Conservation (phyloP, 2,888 invertebrate species). For the Xylota sylvarum region DNA sequence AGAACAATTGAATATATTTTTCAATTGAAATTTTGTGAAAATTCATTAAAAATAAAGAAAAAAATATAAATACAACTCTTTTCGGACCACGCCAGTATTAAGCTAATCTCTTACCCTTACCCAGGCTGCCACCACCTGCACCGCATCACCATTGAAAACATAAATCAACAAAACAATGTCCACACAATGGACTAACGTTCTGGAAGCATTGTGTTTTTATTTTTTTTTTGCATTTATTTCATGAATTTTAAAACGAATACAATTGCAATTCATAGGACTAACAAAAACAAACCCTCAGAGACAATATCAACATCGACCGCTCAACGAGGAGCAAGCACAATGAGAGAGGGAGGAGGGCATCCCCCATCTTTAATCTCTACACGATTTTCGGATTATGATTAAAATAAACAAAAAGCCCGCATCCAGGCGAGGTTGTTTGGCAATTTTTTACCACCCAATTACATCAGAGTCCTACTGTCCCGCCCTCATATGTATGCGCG, state of each 20-base stretch:
- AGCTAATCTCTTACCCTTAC: slow-evolving; percentile 67
- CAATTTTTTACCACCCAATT: slow-evolving; percentile 55
- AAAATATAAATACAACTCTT: slow-evolving; percentile 27
- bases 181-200: slow-evolving; percentile 41
- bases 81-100: slow-evolving; percentile 42
- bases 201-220: slow-evolving; percentile 8
- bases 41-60: slow-evolving; percentile 41
- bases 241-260: slow-evolving; percentile 71
- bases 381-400: slow-evolving; percentile 74
- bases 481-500: neutral
- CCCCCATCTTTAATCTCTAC: slow-evolving; percentile 65
- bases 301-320: slow-evolving; percentile 50
- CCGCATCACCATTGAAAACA: slow-evolving; percentile 40
- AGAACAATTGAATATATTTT: slow-evolving; percentile 56
- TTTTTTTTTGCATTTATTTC: neutral
- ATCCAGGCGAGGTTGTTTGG: slow-evolving; percentile 25
- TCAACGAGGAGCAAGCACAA: neutral
- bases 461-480: slow-evolving; percentile 31
- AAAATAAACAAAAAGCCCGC: slow-evolving; percentile 46
- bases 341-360: slow-evolving; percentile 23
- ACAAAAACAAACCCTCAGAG: slow-evolving; percentile 24
- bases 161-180: slow-evolving; percentile 70
- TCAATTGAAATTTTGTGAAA: slow-evolving; percentile 62
- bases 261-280: slow-evolving; percentile 50
- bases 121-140: slow-evolving; percentile 22